phyloP scores from a whole-genome alignment of 1,140 invertebrate genomes.

The Oncopeltus fasciatus region DNA sequence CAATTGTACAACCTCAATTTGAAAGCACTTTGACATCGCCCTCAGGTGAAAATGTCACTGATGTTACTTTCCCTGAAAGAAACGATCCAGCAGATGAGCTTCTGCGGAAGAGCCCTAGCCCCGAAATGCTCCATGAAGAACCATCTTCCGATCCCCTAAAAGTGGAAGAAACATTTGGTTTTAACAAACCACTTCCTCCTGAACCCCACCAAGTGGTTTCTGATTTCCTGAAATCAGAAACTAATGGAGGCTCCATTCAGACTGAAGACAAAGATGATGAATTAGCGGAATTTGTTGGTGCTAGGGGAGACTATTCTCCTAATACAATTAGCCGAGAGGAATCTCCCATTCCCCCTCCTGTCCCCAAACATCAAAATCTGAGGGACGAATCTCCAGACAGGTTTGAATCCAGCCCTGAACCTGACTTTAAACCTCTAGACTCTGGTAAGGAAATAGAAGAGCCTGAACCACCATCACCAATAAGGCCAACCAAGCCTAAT shows the following conservation, averaged over 20 bases:
- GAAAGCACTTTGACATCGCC: too few relatives aligned
- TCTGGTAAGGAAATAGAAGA: background rate
- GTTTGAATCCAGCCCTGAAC: background rate
- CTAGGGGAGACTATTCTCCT: background rate
- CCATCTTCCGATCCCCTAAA: background rate
- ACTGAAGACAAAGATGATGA: background rate
- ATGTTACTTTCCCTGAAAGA: too few relatives aligned
- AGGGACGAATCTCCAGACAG: background rate
- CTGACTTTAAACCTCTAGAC: background rate
- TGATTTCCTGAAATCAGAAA: constrained; percentile 14
- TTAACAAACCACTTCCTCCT: constrained; percentile 14
- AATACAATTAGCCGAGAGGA: background rate
- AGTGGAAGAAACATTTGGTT: constrained; percentile 3
- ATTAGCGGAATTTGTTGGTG: background rate
- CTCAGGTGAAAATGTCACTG: too few relatives aligned
- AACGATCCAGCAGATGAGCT: too few relatives aligned
- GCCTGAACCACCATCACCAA: background rate
- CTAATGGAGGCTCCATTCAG: background rate
- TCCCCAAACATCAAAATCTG: constrained; percentile 4
- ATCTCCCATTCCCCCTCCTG: constrained; percentile 4
- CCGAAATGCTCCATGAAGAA: background rate
- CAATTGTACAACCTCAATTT: too few relatives aligned
- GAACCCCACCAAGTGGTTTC: background rate
- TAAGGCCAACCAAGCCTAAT: background rate
- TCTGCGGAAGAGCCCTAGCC: too few relatives aligned